These are phyloP conservation scores for Amblyjoppa fuscipennis DNA, from an alignment of 2,888 invertebrate species.

Conservation along the genomic window DNA sequence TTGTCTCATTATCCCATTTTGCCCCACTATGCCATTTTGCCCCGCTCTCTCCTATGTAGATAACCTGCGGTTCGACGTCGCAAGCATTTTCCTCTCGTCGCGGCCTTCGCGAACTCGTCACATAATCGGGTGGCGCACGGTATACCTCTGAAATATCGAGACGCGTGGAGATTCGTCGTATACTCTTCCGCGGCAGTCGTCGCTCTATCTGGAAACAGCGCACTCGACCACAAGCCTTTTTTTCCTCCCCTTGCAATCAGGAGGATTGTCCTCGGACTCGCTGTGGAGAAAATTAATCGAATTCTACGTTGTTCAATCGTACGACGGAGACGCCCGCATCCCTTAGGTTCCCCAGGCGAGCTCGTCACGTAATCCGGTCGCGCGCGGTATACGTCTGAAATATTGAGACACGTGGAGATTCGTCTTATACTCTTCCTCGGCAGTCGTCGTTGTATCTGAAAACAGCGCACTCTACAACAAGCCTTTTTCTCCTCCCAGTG, in stretches of 20 bases:
- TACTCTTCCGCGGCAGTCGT: background rate
- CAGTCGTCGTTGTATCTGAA: constrained; percentile 11
- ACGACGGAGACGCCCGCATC: background rate
- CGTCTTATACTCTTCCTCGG: background rate
- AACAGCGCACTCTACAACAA: constrained; percentile 32
- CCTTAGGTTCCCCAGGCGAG: background rate
- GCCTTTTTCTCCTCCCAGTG: background rate
- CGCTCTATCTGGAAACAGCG: constrained; percentile 14
- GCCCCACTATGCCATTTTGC: too few species aligned
- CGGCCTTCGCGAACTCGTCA: constrained; percentile 26
- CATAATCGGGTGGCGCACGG: constrained; percentile 16
- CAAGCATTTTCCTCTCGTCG: constrained; percentile 14
- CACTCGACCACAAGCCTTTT: constrained; percentile 29
- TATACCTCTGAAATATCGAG: constrained; percentile 60
- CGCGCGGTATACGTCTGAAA: constrained; percentile 49
- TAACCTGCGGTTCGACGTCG: constrained; percentile 49
- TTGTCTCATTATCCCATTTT: too few species aligned
- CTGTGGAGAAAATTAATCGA: constrained; percentile 43
- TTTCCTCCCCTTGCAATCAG: background rate
- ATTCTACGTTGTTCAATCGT: constrained; percentile 57
- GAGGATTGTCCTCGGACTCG: background rate
- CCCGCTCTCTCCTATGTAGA: too few species aligned
- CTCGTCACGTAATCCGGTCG: constrained; percentile 8
- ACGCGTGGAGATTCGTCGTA: constrained; percentile 23
- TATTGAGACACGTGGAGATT: constrained; percentile 48